Base-by-base conservation (phyloP, 2,113 vertebrate species). In the Bambusicola thoracicus region DNA sequence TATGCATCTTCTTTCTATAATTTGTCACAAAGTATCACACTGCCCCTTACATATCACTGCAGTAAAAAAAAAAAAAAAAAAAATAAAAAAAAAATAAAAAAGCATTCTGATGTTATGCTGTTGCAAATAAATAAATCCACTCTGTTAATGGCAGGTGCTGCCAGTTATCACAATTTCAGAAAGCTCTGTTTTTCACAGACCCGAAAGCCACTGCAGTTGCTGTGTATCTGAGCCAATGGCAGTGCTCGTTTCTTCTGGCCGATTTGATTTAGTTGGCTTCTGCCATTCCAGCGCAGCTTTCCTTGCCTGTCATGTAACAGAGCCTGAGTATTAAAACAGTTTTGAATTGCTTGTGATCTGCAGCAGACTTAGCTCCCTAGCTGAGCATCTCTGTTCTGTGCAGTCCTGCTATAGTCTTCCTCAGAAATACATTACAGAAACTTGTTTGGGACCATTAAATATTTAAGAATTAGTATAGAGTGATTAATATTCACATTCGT, bases 151-250 rank as follows among this genome's bases (percentile, higher is more conserved):
- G 12, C 29, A 85, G 40, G 36, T 34, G 10, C 46, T 63, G 36
- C 22, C 20, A 46, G 14, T 14, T 32, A 72, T 92, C 30, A 24
- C 81, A 21, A 63, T 5, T 34, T 7, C 10, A 46, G 17, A 18
- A 77, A 84, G 9, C 44, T 67, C 9, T 76, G 7, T 5, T 44
- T 29, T 87, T 44, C 15, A 24, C 27, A 63, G 30, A 22, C 4
- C 53, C 40, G 27, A 10, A 8, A 84, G 36, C 30, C 13, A 22
- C 0, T 2, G 3, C 18, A 49, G 10, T 5, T 2, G 4, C 13
- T 59, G 27, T 7, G 25, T 43, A 65, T 70, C 36, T 76, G 68
- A 74, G 40, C 10, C 16, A 38, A 14, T 32, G 24, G 30, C 59
- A 91, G 17, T 44, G 10, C 9, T 46, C 17, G 34, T 51, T 59